Evolutionary conservation across 2,113 vertebrate genomes (phyloP), one percentile per base, ranked within the genome.

Genomic region (Dryoscopus gambensis): DNA sequence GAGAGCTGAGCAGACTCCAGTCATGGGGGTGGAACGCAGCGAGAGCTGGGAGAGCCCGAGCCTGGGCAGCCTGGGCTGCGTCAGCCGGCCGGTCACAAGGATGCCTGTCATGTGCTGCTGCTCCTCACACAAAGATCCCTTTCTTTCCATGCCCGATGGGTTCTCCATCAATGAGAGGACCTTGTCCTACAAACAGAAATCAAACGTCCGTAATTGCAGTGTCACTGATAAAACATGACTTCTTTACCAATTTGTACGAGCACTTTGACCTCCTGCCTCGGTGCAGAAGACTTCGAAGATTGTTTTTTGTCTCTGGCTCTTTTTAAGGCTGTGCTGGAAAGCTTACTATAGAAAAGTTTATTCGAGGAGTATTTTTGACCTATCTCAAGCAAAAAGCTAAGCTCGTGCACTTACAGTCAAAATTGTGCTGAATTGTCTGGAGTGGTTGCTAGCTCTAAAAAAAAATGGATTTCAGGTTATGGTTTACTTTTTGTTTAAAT

Each of bases 71-170:
- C 83, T 69, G 50, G 52, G 63, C 89, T 59, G 33, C 2, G 0
- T 70, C 80, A 88, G 85, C 44, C 5, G 0, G 56, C 24, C 0
- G 1, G 89, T 95, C 96, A 92, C 92, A 92, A 89, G 95, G 86
- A 71, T 75, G 44, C 23, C 50, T 84, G 90, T 95, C 93, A 93
- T 94, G 85, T 90, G 93, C 87, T 93, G 55, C 84, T 88, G 42
- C 84, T 88, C 63, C 69, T 90, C 73, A 76, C 76, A 96, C 93
- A 96, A 96, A 94, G 95, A 84, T 94, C 65, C 65, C 73, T 97
- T 97, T 94, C 88, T 96, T 96, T 75, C 73, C 14, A 0, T 86
- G 65, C 69, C 83, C 13, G 21, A 25, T 95, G 79, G 65, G 57
- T 68, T 93, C 92, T 93, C 40, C 90, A 55, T 81, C 90, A 84